A percentile compares a stretch with the other conserved stretches of the same genome.
Conservation (phyloP, 2,888 invertebrate genomes). For the Melipona bicolor region DNA sequence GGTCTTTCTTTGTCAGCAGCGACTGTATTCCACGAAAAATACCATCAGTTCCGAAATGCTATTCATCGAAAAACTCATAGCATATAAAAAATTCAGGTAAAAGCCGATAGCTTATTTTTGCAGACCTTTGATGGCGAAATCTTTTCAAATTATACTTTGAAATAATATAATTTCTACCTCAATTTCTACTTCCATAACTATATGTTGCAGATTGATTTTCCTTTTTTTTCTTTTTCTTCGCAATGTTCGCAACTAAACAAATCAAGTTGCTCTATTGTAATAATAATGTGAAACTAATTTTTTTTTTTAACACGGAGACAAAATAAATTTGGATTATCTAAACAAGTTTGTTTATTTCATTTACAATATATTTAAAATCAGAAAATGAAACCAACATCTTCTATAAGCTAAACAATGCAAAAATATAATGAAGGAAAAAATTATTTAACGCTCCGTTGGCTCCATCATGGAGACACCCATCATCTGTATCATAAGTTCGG, state of each 20-base stretch:
- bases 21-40: conserved; percentile 39
- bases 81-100: conserved; percentile 3
- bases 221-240: background rate
- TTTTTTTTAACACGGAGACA: too few species aligned
- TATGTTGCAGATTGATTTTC: background rate
- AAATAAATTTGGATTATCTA: too few species aligned
- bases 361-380: too few species aligned
- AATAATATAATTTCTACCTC: background rate
- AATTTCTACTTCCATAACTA: background rate
- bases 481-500: too few species aligned
- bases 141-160: background rate
- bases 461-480: background rate
- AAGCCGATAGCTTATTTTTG: background rate
- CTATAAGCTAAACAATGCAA: too few species aligned
- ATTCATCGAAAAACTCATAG: conserved; percentile 8
- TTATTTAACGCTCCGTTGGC: background rate
- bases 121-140: background rate
- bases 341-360: too few species aligned
- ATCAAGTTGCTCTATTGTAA: too few species aligned
- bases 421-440: too few species aligned
- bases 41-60: conserved; percentile 10
- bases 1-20: conserved; percentile 37
- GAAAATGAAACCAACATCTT: too few species aligned
- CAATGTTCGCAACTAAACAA: too few species aligned
- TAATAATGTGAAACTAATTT: too few species aligned